Percentiles rank a stretch among this genome's conserved stretches.
Evolutionary conservation across 2,888 invertebrate species (phyloP).

Genomic region (Drosophila eohydei): DNA sequence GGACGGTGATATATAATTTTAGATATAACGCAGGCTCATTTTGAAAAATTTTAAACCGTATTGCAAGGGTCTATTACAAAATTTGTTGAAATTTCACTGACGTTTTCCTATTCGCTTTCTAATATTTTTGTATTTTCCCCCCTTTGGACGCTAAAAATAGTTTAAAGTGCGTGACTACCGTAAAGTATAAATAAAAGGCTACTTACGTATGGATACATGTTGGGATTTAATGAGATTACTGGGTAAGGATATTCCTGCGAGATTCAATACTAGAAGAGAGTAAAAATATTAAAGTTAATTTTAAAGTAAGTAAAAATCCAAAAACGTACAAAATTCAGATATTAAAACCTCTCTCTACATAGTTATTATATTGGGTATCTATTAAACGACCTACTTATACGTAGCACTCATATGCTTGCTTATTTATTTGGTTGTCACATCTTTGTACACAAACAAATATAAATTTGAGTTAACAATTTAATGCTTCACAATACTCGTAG

Average conservation of each 20-base stretch:
- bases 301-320: neutral
- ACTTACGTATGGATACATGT: constrained; percentile 71
- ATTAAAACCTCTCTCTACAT: neutral
- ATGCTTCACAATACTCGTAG: neutral
- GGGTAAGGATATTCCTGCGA: constrained; percentile 47
- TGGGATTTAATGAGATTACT: constrained; percentile 47
- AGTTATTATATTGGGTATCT: neutral
- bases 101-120: neutral
- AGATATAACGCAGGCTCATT: no score
- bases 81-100: neutral
- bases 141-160: neutral
- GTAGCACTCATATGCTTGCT: neutral
- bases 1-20: no score
- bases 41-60: no score
- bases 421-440: constrained; percentile 17
- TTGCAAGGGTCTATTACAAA: no score
- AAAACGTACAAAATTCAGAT: neutral
- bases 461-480: constrained; percentile 1
- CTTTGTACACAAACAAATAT: constrained; percentile 7
- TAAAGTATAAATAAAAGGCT: constrained; percentile 12
- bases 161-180: neutral
- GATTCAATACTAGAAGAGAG: constrained; percentile 64
- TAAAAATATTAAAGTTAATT: neutral
- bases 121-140: neutral
- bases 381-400: neutral